Conservation (phyloP, 2,888 invertebrate genomes). For the Campoplex nolae region DNA sequence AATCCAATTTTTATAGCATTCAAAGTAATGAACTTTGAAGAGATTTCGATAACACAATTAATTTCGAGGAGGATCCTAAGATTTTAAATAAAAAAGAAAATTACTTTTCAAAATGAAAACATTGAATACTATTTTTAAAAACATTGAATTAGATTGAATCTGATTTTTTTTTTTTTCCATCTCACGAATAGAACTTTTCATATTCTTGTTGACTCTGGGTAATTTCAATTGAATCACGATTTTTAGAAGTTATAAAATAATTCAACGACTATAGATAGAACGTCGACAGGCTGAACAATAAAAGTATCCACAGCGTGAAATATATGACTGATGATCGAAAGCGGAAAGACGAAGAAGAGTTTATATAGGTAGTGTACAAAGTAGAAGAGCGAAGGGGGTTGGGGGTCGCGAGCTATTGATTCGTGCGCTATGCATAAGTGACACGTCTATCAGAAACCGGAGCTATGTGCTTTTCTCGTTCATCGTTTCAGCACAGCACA, state of each 20-base stretch:
- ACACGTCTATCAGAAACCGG: constrained; percentile 83
- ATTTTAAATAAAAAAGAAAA: background rate
- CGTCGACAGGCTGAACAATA: background rate
- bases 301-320: constrained; percentile 70
- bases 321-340: constrained; percentile 80
- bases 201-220: background rate
- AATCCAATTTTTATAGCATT: background rate
- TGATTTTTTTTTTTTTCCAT: background rate
- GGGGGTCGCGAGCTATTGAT: constrained; percentile 79
- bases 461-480: constrained; percentile 63
- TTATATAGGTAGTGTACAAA: constrained; percentile 73
- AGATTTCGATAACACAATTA: background rate
- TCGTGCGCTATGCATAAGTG: constrained; percentile 82
- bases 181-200: background rate
- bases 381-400: constrained; percentile 71
- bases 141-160: background rate
- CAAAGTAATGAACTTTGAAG: background rate
- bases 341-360: constrained; percentile 29
- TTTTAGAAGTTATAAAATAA: constrained; percentile 1
- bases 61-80: background rate
- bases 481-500: constrained; percentile 71
- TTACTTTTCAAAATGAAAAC: too few relatives aligned
- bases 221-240: background rate
- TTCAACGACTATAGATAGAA: constrained; percentile 9
- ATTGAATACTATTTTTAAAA: too few relatives aligned